Evolutionary conservation across 30 jellyfish, hydroid and myxozoan genomes (phyloP).

Genomic region (Rhopilema esculentum): DNA sequence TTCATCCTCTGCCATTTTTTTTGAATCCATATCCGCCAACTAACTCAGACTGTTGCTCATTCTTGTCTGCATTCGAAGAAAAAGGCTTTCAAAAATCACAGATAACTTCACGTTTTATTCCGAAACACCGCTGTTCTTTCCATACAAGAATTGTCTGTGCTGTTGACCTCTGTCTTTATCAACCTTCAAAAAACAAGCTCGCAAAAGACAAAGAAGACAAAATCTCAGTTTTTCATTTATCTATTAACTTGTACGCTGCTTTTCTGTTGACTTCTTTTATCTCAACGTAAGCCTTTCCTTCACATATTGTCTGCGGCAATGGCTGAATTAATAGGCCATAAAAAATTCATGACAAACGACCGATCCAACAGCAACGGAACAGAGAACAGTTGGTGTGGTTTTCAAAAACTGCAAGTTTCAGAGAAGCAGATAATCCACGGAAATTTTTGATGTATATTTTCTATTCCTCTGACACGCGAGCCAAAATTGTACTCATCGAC

Average conservation of each 20-base stretch:
- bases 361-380: neutral
- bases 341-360: constrained; percentile 22
- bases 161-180: neutral
- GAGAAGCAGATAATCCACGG: neutral
- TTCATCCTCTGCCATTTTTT: too few species aligned
- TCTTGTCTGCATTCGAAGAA: neutral
- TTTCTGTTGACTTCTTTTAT: constrained; percentile 1
- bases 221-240: too few species aligned
- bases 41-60: neutral
- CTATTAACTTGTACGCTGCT: neutral
- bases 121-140: neutral
- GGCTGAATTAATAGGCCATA: constrained; percentile 46
- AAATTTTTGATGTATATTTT: neutral
- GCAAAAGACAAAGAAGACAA: too few species aligned
- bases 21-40: too few species aligned
- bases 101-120: neutral
- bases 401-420: neutral
- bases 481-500: neutral
- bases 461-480: neutral
- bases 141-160: neutral
- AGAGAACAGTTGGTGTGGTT: neutral
- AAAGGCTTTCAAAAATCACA: neutral
- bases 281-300: constrained; percentile 32
- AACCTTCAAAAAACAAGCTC: too few species aligned
- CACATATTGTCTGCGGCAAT: constrained; percentile 8